Evolutionary conservation across 2,888 invertebrate species (phyloP).

Genomic region (Protonemura montana): DNA sequence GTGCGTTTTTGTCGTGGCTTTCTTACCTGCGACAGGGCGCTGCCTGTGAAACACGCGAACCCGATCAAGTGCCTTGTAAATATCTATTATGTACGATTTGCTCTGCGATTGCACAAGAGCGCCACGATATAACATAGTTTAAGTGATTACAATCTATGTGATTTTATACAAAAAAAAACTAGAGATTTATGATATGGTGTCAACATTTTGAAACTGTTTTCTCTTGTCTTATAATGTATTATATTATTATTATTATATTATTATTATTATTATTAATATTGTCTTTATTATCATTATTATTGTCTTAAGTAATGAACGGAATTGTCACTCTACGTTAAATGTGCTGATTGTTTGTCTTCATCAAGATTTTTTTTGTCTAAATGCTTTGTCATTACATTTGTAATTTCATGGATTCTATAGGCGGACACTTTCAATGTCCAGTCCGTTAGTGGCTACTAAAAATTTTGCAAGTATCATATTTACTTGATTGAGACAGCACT

Average conservation of each 20-base stretch:
- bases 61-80: slow-evolving; percentile 48
- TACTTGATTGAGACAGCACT: not conserved
- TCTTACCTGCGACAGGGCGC: not conserved
- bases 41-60: slow-evolving; percentile 14
- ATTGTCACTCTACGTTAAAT: not conserved
- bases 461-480: not conserved
- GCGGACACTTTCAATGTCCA: not conserved
- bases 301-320: slow-evolving; percentile 2
- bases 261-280: not conserved
- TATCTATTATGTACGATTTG: slow-evolving; percentile 43
- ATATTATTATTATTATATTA: not conserved
- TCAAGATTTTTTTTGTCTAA: slow-evolving; percentile 1
- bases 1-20: slow-evolving; percentile 36
- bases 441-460: not conserved
- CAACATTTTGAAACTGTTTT: slow-evolving; percentile 4
- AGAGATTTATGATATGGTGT: not conserved
- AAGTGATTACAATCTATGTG: slow-evolving; percentile 44
- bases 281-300: not conserved
- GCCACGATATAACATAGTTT: slow-evolving; percentile 41
- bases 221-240: slow-evolving; percentile 12
- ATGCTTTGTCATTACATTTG: not conserved
- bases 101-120: slow-evolving; percentile 30
- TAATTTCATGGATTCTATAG: not conserved
- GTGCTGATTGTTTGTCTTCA: not conserved
- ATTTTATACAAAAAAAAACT: slow-evolving; percentile 46